phyloP scores from a whole-genome alignment of 2,113 vertebrate genomes.

The Epinephelus moara region DNA sequence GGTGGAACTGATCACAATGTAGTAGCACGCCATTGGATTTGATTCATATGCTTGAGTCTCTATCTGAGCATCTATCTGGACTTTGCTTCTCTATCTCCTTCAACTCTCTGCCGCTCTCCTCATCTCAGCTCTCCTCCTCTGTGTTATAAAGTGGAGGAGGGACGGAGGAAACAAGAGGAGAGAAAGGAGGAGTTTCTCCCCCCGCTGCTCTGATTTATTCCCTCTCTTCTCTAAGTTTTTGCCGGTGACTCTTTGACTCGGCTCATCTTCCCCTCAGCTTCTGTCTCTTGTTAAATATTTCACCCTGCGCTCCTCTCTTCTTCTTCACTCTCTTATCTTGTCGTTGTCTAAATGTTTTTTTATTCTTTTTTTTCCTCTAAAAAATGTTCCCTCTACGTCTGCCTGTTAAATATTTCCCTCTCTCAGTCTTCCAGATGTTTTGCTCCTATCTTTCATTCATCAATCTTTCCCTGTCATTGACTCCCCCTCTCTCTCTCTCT shows the following conservation, averaged over 20 bases:
- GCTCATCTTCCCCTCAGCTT: conserved; percentile 31
- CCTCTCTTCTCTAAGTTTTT: conserved; percentile 72
- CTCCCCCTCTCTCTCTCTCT: not conserved
- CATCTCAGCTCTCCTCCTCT: conserved; percentile 24
- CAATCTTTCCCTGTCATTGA: conserved; percentile 60
- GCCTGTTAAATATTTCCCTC: conserved; percentile 66
- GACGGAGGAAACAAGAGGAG: not conserved
- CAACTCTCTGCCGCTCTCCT: conserved; percentile 31
- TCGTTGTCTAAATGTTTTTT: conserved; percentile 41
- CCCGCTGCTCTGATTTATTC: conserved; percentile 60
- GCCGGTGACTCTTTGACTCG: conserved; percentile 39
- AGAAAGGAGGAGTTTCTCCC: conserved; percentile 25
- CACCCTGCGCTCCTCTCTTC: conserved; percentile 42
- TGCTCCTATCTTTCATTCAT: conserved; percentile 72
- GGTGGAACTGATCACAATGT: conserved; percentile 98
- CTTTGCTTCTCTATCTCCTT: not conserved
- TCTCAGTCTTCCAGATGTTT: conserved; percentile 67
- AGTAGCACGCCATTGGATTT: conserved; percentile 96
- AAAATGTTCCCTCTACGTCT: conserved; percentile 19
- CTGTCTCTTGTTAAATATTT: conserved; percentile 58
- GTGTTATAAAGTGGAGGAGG: conserved; percentile 47
- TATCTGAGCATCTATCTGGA: conserved; percentile 19
- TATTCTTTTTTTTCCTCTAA: not conserved
- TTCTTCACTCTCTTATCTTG: conserved; percentile 23
- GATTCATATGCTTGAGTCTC: conserved; percentile 56